These are phyloP conservation scores for Picathartes gymnocephalus DNA, from an alignment of 2,113 vertebrate genomes.

Conservation along the genomic window DNA sequence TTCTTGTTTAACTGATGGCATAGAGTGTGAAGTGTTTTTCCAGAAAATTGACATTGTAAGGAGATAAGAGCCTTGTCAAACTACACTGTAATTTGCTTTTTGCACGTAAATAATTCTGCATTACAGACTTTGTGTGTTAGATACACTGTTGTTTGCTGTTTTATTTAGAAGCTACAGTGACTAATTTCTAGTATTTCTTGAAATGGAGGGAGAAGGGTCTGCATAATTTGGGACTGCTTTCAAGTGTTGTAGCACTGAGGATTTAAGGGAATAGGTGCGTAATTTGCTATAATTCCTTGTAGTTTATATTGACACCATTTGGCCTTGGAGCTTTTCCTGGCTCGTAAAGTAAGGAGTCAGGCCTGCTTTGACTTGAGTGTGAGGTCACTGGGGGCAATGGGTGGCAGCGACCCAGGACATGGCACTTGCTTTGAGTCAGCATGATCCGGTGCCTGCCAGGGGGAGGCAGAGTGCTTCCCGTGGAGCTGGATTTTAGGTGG, in stretches of 20 bases:
- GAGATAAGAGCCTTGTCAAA: neutral
- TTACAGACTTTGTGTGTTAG: neutral
- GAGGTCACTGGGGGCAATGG: rapidly evolving
- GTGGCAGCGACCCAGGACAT: neutral
- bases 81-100: neutral
- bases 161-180: neutral
- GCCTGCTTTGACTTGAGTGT: neutral
- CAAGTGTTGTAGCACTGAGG: neutral
- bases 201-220: neutral
- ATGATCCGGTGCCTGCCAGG: neutral
- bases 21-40: neutral
- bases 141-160: neutral
- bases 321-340: neutral
- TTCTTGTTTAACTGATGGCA: neutral
- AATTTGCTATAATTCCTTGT: neutral
- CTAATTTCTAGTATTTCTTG: neutral
- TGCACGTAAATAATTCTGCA: neutral
- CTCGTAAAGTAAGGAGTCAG: neutral
- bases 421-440: neutral
- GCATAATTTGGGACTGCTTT: neutral
- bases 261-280: neutral
- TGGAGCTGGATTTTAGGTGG: neutral
- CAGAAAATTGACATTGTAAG: neutral
- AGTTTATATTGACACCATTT: neutral
- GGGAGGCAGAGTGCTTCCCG: neutral